Evolutionary conservation across 2,113 vertebrate genomes (phyloP), one percentile per base, ranked within the genome.

Genomic region (Thunnus maccoyii): DNA sequence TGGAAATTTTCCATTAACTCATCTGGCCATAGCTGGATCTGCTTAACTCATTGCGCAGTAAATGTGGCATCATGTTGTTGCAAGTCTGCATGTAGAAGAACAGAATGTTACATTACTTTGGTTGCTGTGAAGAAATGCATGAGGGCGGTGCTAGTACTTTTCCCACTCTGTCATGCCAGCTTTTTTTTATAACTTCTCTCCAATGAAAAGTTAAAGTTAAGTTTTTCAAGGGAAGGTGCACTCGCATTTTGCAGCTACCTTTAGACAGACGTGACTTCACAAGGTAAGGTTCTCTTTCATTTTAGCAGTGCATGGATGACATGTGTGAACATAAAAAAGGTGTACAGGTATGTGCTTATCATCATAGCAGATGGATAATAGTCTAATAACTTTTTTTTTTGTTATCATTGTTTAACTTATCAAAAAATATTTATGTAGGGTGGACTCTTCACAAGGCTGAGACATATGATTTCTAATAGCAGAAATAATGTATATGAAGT

Each of bases 131-230:
- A 63, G 55, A 77, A 82, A 66, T n/a, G 20, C 4, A 4, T 3
- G 66, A 72, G 78, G 92, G 91, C 13, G 81, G 88, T 46, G 78
- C 90, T 67, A 74, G 88, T 90, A 92, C 56, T 88, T 91, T 90
- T 91, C 91, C 91, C 17, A 70, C 63, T 51, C 54, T 60, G 58
- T 73, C 54, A 50, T 66, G 61, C 61, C 76, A 83, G 48, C 25
- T 44, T 62, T 54, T 62, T 54, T 57, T 68, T 80, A 66, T 57
- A 11, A 72, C 74, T 55, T 57, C 75, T 17, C 52, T 46, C n/a
- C 25, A 50, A 6, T 56, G 30, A 47, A 54, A 84, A 78, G 72
- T 77, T 70, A 54, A 60, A 46, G 51, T 67, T 57, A 25, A 8
- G 13, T 22, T 72, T 70, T 52, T 60, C 6, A 20, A 9, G 73